Base-by-base conservation (phyloP, 1,140 invertebrate genomes). In the Cardiocondyla obscurior region DNA sequence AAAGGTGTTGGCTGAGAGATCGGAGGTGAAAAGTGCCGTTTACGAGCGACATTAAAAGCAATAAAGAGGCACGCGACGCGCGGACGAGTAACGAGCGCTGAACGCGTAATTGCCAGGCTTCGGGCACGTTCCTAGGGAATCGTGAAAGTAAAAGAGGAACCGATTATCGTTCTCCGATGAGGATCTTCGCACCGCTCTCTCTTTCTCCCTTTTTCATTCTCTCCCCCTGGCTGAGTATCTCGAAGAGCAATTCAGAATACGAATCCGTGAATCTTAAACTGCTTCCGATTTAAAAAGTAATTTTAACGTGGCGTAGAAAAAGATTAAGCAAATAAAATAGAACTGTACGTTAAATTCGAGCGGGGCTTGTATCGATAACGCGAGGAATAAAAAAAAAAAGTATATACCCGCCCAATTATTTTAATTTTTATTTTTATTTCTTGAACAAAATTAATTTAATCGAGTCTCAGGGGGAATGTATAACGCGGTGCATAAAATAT, bases 111-210 rank as follows among this genome's bases (percentile, higher is more conserved):
- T 69, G 62, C 16, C 16, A 39, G 22, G 33, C 33, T 42, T 16
- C 74, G 46, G 28, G 14, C 53, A 74, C 53, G n/a, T 60, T 62
- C 16, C 55, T 44, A 19, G 73, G 30, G 30, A 51, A 30, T 51
- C 12, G 44, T 30, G 33, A 79, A 79, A 69, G 49, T 42, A 22
- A 79, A 42, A 33, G 46, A 55, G 62, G 7, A 69, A 42, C 46
- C n/a, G 62, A 79, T 67, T 79, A 67, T 69, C 22, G 28, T 25
- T 7, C 25, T n/a, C 3, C 16, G 33, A 49, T 22, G 58, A 53
- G 64, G 16, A 28, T 55, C 46, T 53, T 69, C 6, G 55, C 72
- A 28, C 28, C 16, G 25, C 19, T 39, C 33, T 55, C 46, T 25
- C 14, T 46, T 14, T 74, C 28, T 10, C n/a, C n/a, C n/a, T n/a